Percentiles rank a stretch among this genome's conserved stretches.
Evolutionary conservation across 2,888 invertebrate genomes (phyloP).

Genomic region (Phengaris alcon): DNA sequence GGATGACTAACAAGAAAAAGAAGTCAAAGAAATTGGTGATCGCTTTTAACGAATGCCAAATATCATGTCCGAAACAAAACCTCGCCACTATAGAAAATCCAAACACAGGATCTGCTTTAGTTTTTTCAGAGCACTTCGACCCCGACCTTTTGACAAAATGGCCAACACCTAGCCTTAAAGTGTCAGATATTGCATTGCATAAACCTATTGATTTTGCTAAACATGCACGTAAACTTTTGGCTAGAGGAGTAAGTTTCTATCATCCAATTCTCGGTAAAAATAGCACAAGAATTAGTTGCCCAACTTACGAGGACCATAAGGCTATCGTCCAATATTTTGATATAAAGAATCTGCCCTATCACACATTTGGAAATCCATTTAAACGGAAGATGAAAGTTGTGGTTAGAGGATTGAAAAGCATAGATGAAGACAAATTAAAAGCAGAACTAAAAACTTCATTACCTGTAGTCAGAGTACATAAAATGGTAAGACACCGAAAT

Average conservation of each 20-base stretch:
- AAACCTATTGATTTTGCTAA: conserved; percentile 45
- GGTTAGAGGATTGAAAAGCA: conserved; percentile 52
- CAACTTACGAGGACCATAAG: conserved; percentile 49
- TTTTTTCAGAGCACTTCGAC: conserved; percentile 40
- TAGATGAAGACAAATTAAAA: conserved; percentile 47
- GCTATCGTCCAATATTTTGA: conserved; percentile 50
- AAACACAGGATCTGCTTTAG: conserved; percentile 35
- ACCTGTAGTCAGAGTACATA: conserved; percentile 47
- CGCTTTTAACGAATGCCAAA: conserved; percentile 40
- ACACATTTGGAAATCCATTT: conserved; percentile 55
- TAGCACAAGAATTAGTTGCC: conserved; percentile 49
- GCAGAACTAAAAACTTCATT: conserved; percentile 49
- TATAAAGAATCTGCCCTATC: conserved; percentile 51
- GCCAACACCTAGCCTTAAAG: conserved; percentile 48
- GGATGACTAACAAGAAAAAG: conserved; percentile 43
- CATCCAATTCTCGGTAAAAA: conserved; percentile 42
- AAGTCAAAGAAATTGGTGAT: conserved; percentile 39
- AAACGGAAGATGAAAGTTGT: conserved; percentile 57
- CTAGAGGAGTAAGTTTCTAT: conserved; percentile 48
- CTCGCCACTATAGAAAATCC: conserved; percentile 30
- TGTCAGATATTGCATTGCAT: conserved; percentile 56
- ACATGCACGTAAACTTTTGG: conserved; percentile 47
- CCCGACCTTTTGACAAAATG: conserved; percentile 43
- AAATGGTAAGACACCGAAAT: conserved; percentile 43
- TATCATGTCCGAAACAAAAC: conserved; percentile 31